phyloP scores from a whole-genome alignment of 2,888 invertebrate species.

The Sarcophaga subvicina region DNA sequence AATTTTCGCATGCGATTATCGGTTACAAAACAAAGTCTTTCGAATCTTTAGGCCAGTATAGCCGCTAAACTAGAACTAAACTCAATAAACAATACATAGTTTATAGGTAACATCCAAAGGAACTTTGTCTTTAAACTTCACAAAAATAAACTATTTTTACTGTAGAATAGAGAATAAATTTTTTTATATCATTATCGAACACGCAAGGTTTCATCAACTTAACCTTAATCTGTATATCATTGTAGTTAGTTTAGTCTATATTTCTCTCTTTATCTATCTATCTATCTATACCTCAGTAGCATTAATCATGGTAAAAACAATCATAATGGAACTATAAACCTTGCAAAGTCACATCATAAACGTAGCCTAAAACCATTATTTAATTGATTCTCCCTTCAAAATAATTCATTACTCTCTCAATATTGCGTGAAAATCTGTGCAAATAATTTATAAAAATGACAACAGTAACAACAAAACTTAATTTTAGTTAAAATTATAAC shows the following conservation, averaged over 20 bases:
- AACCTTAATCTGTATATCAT: neutral
- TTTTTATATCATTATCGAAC: neutral
- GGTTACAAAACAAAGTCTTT: conserved; percentile 34
- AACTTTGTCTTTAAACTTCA: conserved; percentile 37
- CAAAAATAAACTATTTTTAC: conserved; percentile 19
- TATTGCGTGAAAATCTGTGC: neutral
- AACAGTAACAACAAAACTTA: too few relatives aligned
- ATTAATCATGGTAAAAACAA: neutral
- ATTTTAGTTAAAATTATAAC: too few relatives aligned
- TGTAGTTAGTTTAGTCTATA: conserved; percentile 26
- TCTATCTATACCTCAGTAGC: too few relatives aligned
- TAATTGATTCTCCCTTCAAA: too few relatives aligned
- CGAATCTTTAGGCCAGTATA: conserved; percentile 38
- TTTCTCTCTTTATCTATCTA: conserved; percentile 30
- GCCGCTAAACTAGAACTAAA: conserved; percentile 54
- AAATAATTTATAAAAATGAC: neutral
- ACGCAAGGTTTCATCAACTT: conserved; percentile 33
- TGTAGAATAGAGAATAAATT: conserved; percentile 38
- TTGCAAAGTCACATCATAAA: conserved; percentile 53
- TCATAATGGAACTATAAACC: conserved; percentile 58
- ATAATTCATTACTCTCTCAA: too few relatives aligned
- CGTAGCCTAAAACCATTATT: too few relatives aligned
- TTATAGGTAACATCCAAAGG: conserved; percentile 58
- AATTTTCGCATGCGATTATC: neutral
- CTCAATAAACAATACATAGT: conserved; percentile 13